Conservation (phyloP, 2,888 invertebrate species). For the Poecilobothrus nobilitatus region DNA sequence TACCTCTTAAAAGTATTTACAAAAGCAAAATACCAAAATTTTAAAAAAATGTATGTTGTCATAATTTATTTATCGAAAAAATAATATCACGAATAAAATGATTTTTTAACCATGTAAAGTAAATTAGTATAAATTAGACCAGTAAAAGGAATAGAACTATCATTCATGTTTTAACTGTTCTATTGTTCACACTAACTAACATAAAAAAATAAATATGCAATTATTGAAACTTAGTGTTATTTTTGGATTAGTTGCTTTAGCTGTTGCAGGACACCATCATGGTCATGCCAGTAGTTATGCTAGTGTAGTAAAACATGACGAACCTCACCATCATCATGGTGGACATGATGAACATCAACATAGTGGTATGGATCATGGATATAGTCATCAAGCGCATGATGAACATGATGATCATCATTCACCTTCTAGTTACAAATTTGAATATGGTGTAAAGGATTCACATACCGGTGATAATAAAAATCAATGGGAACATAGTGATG, state of each 20-base stretch:
- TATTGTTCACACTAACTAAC: too few relatives aligned
- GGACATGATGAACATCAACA: not conserved
- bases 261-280: not conserved
- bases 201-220: constrained; percentile 5
- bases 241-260: not conserved
- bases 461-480: constrained; percentile 47
- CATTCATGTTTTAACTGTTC: too few relatives aligned
- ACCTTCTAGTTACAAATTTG: constrained; percentile 45
- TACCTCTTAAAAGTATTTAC: too few relatives aligned
- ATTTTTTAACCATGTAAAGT: too few relatives aligned
- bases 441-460: constrained; percentile 46
- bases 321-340: constrained; percentile 8
- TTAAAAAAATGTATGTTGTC: too few relatives aligned
- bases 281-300: constrained; percentile 16
- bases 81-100: too few relatives aligned
- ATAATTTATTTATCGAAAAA: too few relatives aligned
- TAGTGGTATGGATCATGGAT: not conserved
- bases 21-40: too few relatives aligned
- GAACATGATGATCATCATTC: not conserved
- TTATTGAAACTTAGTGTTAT: not conserved
- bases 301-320: constrained; percentile 16
- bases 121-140: too few relatives aligned
- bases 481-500: constrained; percentile 47
- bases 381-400: constrained; percentile 17
- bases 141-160: too few relatives aligned